Conservation (phyloP, 2,888 invertebrate species). For the Himalopsyche tibetana region DNA sequence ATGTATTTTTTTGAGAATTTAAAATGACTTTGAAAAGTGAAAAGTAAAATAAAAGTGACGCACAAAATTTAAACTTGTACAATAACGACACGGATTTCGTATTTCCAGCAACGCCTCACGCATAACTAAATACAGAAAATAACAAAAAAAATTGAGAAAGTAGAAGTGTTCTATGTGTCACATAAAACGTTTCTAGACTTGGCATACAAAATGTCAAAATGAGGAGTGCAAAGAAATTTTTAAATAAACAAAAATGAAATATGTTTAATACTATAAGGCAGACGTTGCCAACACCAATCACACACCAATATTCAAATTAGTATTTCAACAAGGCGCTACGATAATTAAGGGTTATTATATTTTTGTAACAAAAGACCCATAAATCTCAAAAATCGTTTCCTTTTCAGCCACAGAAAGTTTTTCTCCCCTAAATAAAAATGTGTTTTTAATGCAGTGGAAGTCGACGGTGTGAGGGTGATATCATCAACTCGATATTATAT, state of each 20-base stretch:
- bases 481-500: slow-evolving; percentile 63
- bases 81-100: too few relatives aligned
- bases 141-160: too few relatives aligned
- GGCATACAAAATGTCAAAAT: too few relatives aligned
- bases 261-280: not conserved
- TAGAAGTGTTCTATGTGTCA: too few relatives aligned
- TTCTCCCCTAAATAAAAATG: slow-evolving; percentile 62
- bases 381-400: slow-evolving; percentile 65
- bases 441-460: slow-evolving; percentile 65
- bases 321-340: slow-evolving; percentile 64
- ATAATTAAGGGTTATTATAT: slow-evolving; percentile 66
- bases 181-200: too few relatives aligned
- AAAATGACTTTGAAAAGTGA: too few relatives aligned
- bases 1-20: too few relatives aligned
- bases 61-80: too few relatives aligned
- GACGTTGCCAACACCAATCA: slow-evolving; percentile 33
- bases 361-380: slow-evolving; percentile 64
- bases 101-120: too few relatives aligned
- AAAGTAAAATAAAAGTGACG: too few relatives aligned
- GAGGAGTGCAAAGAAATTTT: too few relatives aligned
- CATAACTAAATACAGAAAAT: too few relatives aligned
- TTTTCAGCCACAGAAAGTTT: slow-evolving; percentile 54
- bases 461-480: slow-evolving; percentile 56
- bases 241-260: not conserved
- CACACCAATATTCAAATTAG: slow-evolving; percentile 65